These are phyloP conservation scores for Spilogale gracilis DNA, from an alignment of 2,113 vertebrate genomes.

Conservation along the genomic window DNA sequence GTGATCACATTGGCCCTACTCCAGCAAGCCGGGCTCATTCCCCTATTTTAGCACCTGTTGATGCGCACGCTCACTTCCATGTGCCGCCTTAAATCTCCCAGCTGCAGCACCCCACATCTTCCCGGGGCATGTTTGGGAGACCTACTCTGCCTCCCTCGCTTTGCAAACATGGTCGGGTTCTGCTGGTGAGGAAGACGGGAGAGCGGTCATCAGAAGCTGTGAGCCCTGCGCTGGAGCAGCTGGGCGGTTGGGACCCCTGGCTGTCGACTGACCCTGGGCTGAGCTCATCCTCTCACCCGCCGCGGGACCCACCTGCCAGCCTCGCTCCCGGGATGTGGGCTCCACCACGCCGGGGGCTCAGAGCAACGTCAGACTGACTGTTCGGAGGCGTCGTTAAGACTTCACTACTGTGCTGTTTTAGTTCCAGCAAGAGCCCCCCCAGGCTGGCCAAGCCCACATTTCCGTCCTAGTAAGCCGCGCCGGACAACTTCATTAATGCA, in stretches of 20 bases:
- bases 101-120: accelerated
- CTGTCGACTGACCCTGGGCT: neutral
- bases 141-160: neutral
- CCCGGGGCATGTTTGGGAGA: neutral
- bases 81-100: too few species aligned
- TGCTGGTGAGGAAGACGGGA: neutral
- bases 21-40: accelerated
- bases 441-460: slow-evolving; percentile 77
- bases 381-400: slow-evolving; percentile 77
- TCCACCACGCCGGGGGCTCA: neutral
- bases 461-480: slow-evolving; percentile 83
- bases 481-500: slow-evolving; percentile 82
- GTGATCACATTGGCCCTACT: accelerated
- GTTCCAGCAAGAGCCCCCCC: slow-evolving; percentile 79
- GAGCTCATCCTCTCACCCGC: neutral
- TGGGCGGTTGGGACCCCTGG: neutral
- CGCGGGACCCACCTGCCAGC: neutral
- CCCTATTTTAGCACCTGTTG: too few species aligned
- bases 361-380: slow-evolving; percentile 58
- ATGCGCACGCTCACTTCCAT: too few species aligned
- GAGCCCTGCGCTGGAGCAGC: too few species aligned
- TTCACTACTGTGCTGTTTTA: slow-evolving; percentile 81
- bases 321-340: neutral
- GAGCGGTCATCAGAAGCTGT: neutral
- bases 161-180: neutral